Evolutionary conservation across 2,797 vertebrate species (phyloP), one percentile per base, ranked within the genome.

Genomic region (Choloepus didactylus): DNA sequence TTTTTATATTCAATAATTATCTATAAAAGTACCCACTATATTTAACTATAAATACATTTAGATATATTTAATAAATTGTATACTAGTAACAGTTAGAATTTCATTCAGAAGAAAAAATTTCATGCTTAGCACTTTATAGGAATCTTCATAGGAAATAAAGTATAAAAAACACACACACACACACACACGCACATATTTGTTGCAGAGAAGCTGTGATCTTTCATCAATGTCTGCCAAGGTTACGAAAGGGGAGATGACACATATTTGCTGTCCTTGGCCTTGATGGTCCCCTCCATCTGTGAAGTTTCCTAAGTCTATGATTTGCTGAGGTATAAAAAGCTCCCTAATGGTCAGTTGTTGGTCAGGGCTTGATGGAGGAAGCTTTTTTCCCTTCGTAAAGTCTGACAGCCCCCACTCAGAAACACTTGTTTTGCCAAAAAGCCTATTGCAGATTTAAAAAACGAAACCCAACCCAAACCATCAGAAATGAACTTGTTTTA

Each of bases 1-100:
- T 93, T 87, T 91, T 91, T 95, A 70, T 67, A 59, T 31, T 76
- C 82, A 92, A 59, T 51, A 77, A 3, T 87, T 46, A 89, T 15
- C 66, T 79, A 62, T 70, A 83, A 95, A 96, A 91, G 69, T 59
- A 85, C 27, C 38, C 51, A 15, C 4, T 54, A 54, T 54, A 16
- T 54, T 54, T 54, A 54, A 54, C 16, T 54, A 54, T 54, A 54
- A 54, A 49, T 49, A 49, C 35, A 35, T 35, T 35, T 49, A 49
- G 11, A 54, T 54, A 54, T 54, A 54, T 54, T 54, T 54, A 54
- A 54, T 16, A 54, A 92, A 79, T 2, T 56, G 5, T n/a, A 27
- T 38, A 51, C 49, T 87, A 80, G 0, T n/a, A 82, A 16, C 35
- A 64, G 75, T 56, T 66, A 75, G 41, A 79, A 56, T 89, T 86